Conservation (phyloP, 2,113 vertebrate species). For the Cyanoderma ruficeps region DNA sequence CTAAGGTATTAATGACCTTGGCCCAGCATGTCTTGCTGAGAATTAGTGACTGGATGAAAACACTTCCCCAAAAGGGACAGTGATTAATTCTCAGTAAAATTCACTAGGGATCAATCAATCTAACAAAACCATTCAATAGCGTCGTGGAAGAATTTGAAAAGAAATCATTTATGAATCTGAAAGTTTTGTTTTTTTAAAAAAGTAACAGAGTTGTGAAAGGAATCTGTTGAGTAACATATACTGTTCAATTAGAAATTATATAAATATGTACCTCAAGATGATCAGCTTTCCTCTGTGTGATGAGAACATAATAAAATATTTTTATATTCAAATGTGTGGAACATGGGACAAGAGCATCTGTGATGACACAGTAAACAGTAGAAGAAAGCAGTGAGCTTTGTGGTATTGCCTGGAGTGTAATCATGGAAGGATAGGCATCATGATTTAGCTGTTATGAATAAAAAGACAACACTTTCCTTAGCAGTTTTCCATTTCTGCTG, state of each 20-base stretch:
- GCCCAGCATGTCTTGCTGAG: background rate
- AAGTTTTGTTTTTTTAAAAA: background rate
- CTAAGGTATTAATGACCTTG: background rate
- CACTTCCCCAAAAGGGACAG: background rate
- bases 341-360: background rate
- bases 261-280: background rate
- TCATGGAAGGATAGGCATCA: background rate
- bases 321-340: background rate
- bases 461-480: background rate
- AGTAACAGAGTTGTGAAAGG: background rate
- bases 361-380: background rate
- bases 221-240: background rate
- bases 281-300: background rate
- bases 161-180: background rate
- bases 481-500: background rate
- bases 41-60: constrained; percentile 28
- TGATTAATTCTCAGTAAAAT: constrained; percentile 28
- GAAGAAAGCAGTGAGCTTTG: background rate
- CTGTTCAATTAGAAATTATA: background rate
- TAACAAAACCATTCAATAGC: background rate
- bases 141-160: background rate
- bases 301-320: background rate
- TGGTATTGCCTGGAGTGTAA: background rate
- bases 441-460: background rate
- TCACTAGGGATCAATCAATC: background rate